These are phyloP conservation scores for Cydia strobilella DNA, from an alignment of 1,140 invertebrate genomes.

Conservation along the genomic window DNA sequence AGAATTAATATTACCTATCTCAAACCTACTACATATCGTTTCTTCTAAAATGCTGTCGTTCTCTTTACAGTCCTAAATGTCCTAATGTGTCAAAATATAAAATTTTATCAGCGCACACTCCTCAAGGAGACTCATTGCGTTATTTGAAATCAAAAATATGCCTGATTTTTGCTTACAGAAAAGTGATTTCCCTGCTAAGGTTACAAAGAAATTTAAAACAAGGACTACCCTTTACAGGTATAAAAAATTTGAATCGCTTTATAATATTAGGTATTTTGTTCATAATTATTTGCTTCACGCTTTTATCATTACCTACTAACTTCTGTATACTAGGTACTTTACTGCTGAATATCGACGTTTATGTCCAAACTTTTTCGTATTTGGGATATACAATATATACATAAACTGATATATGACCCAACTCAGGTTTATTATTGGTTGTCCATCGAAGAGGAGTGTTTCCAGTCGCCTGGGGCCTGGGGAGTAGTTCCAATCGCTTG, in stretches of 20 bases:
- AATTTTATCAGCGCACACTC: too few relatives aligned
- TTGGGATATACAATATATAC: not conserved
- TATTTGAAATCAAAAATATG: too few relatives aligned
- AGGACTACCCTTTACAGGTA: too few relatives aligned
- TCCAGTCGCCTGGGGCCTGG: not conserved
- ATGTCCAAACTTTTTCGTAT: not conserved
- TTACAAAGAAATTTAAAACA: too few relatives aligned
- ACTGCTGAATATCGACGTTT: slow-evolving; percentile 4
- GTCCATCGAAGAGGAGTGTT: not conserved
- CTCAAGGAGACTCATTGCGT: too few relatives aligned
- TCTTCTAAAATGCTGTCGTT: too few relatives aligned
- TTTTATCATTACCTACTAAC: not conserved
- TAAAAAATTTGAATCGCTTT: not conserved
- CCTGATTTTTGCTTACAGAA: too few relatives aligned
- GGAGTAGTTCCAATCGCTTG: not conserved
- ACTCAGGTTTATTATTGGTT: slow-evolving; percentile 3
- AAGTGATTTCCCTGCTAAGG: too few relatives aligned
- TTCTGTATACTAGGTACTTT: not conserved
- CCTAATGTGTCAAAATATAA: too few relatives aligned
- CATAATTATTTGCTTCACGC: not conserved
- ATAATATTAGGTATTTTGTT: not conserved
- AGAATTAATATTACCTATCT: too few relatives aligned
- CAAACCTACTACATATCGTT: too few relatives aligned
- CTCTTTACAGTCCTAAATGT: too few relatives aligned
- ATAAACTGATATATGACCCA: slow-evolving; percentile 10